These are phyloP conservation scores for Torymus aiolomorphi DNA, from an alignment of 2,888 invertebrate genomes.

Conservation along the genomic window DNA sequence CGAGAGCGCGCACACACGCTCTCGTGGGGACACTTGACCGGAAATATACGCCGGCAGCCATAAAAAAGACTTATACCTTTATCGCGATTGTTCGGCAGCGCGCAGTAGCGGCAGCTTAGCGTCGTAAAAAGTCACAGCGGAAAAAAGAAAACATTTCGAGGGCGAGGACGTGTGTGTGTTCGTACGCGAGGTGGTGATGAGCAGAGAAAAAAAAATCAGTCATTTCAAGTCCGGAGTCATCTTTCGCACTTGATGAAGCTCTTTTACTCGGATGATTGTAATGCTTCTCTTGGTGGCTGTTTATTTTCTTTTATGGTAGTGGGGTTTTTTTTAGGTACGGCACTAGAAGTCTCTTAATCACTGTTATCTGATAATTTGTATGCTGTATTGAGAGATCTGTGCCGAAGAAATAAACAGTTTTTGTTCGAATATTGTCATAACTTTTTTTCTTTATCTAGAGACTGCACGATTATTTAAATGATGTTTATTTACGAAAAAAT, in stretches of 20 bases:
- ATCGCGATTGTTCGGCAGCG: slow-evolving; percentile 61
- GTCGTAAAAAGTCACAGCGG: slow-evolving; percentile 46
- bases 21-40: slow-evolving; percentile 71
- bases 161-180: slow-evolving; percentile 7
- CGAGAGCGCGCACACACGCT: slow-evolving; percentile 7
- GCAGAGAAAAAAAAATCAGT: slow-evolving; percentile 25
- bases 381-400: too few species aligned
- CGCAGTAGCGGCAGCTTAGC: slow-evolving; percentile 14
- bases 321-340: background rate
- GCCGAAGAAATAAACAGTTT: too few species aligned
- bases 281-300: background rate
- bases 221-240: slow-evolving; percentile 21
- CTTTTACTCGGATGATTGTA: background rate
- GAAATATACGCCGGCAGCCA: slow-evolving; percentile 65
- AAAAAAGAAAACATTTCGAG: slow-evolving; percentile 13
- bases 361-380: too few species aligned
- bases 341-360: too few species aligned
- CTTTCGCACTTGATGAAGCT: slow-evolving; percentile 35
- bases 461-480: too few species aligned
- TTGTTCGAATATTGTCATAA: too few species aligned
- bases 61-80: slow-evolving; percentile 69
- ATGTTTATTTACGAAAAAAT: too few species aligned
- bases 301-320: slow-evolving; percentile 28
- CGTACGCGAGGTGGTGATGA: background rate
- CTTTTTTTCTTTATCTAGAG: too few species aligned